Percentiles rank a stretch among this genome's conserved stretches.
phyloP scores from a whole-genome alignment of 2,888 invertebrate species.

The Chirona hameri region DNA sequence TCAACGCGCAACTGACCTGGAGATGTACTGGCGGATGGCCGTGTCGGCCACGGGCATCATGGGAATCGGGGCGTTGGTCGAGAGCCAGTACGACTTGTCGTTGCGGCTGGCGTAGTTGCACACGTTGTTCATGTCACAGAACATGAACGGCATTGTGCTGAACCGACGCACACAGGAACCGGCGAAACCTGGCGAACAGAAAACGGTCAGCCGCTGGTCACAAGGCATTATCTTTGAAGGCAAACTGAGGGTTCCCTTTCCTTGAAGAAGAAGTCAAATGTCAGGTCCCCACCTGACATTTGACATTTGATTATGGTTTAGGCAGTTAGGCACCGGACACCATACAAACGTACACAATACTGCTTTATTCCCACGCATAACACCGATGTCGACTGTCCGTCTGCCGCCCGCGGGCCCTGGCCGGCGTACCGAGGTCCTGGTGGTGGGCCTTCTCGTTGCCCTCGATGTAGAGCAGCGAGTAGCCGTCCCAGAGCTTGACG shows the following conservation, averaged over 20 bases:
- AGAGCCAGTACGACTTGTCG: slow-evolving; percentile 94
- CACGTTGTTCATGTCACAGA: slow-evolving; percentile 91
- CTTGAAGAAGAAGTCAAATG: too few species aligned
- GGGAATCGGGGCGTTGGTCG: slow-evolving; percentile 82
- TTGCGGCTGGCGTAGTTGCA: slow-evolving; percentile 95
- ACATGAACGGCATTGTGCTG: slow-evolving; percentile 94
- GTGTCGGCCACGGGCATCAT: slow-evolving; percentile 90
- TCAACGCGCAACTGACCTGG: slow-evolving; percentile 52
- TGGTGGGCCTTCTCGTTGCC: slow-evolving; percentile 95
- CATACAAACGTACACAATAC: too few species aligned
- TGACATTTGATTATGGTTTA: too few species aligned
- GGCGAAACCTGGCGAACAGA: slow-evolving; percentile 61
- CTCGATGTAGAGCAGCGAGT: slow-evolving; percentile 90
- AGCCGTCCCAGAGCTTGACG: slow-evolving; percentile 90
- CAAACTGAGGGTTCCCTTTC: too few species aligned
- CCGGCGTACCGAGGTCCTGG: slow-evolving; percentile 76
- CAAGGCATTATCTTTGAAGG: too few species aligned
- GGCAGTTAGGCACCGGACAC: too few species aligned
- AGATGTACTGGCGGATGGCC: slow-evolving; percentile 80
- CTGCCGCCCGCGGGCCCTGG: slow-evolving; percentile 60
- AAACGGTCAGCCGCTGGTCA: too few species aligned
- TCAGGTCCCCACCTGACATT: too few species aligned
- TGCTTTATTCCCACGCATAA: too few species aligned
- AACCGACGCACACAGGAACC: slow-evolving; percentile 92
- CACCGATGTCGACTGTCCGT: too few species aligned